Base-by-base conservation (phyloP, 1,140 invertebrate species). In the Drosophila takahashii region DNA sequence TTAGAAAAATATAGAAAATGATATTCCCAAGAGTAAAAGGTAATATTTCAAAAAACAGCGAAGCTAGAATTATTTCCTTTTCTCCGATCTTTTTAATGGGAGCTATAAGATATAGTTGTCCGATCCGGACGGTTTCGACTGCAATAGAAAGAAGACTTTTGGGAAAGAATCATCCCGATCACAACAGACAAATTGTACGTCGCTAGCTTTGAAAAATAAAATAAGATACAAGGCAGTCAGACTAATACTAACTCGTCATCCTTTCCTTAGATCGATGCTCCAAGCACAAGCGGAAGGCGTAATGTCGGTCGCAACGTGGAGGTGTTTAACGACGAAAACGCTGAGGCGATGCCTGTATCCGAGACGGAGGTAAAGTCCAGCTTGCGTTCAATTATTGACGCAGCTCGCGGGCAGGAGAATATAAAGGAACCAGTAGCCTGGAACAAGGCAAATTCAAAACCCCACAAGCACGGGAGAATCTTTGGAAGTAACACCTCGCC, bases 381-480 rank as follows among this genome's bases (percentile, higher is more conserved):
- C 13, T 59, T 90, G 6, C 80, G 74, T 9, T 94, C 94, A 69
- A 94, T 95, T 73, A 92, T 95, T 56, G 93, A 93, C 72, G 92
- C 93, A 36, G 93, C 93, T 26, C 92, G 93, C 6, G 93, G 94
- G 51, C 92, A 94, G 51, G 94, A 94, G 79, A 93, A 93, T 57
- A 76, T 93, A 7, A 94, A 94, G 42, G 95, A 95, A 86, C 92
- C 95, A 15, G 94, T 95, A n/a, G 93, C 94, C 7, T 95, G 95
- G 95, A 94, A 92, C 61, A 93, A 92, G 86, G 86, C 79, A 7
- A 57, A 81, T 50, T 48, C 61, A 50, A 71, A 92, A 79, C 39
- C 65, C 0, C 86, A 92, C 66, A 91, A 92, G 76, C 56, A 54
- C 3, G 70, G 76, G 0, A 79, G 79, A 26, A 75, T 89, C 26